Evolutionary conservation across 2,113 vertebrate genomes (phyloP), one percentile per base, ranked within the genome.

Genomic region (Menidia beryllina): DNA sequence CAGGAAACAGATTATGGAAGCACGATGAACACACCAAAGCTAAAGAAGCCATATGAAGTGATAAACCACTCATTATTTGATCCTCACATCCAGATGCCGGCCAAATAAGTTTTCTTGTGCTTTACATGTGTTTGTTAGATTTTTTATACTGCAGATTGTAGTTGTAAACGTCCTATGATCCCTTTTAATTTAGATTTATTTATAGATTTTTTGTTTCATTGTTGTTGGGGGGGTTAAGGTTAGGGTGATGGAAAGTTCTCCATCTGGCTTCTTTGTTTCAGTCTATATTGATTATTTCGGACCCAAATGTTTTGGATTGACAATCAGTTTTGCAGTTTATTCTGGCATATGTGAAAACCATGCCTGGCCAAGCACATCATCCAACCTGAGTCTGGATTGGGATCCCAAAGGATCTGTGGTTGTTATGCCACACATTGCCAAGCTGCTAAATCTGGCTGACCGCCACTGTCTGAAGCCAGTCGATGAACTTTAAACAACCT

Each of bases 341-440:
- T 36, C 34, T 48, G 85, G 82, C 88, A 91, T 91, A 88, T 89
- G 88, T 77, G 74, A 65, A 86, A 79, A 64, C 63, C 82, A 86
- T 39, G 83, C 83, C 73, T 77, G 71, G 75, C 85, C 78, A 66
- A 89, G 89, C 88, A 80, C 77, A 84, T 90, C 88, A 89, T 90
- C 80, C 79, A 77, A 85, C 86, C 88, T 79, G 79, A 85, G 82
- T 77, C 84, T 85, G 85, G 71, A 86, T 65, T 45, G 53, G 70
- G 67, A 79, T 86, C 86, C 85, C 80, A 56, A 51, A 71, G 83
- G 85, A 79, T 64, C 64, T 12, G 19, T 8, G 64, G 64, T 83
- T 85, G 82, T 86, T 82, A 70, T 26, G 77, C 69, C 60, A 73
- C 75, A 78, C 50, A 67, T 66, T 50, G 47, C 76, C 81, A 81